Evolutionary conservation across 2,113 vertebrate genomes (phyloP), one percentile per base, ranked within the genome.

Genomic region (Chaenocephalus aceratus): DNA sequence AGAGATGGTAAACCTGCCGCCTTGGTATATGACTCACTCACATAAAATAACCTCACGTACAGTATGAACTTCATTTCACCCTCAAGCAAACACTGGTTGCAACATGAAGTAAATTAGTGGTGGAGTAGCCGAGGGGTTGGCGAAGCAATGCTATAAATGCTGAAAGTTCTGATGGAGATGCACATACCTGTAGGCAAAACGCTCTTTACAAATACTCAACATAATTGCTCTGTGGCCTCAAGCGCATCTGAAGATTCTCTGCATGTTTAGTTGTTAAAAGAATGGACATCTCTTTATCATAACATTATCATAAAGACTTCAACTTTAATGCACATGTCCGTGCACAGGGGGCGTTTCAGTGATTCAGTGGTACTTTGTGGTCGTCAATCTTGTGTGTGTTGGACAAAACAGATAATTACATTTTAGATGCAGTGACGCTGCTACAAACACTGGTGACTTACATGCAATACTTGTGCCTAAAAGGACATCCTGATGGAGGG

Each of bases 101-200:
- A 81, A 73, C 73, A 75, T 70, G n/a, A 67, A 58, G 41, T 60
- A 46, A 73, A 80, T 79, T 61, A 69, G 46, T 48, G 14, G 16
- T 61, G 49, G 49, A 67, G 56, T 78, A 21, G 65, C 62, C 58
- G 49, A 72, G 48, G 63, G 75, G 59, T 73, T 54, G 57, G 44
- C 18, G 0, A 70, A 9, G 14, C 71, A 67, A 4, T 0, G 0
- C 49, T 49, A 1, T 18, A 61, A 65, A 75, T 68, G 62, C 77
- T 78, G 16, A 58, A 49, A 66, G 34, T 16, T 64, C 18, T 52
- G 57, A 60, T 48, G 23, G 18, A 73, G 68, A 0, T 69, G 34
- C 26, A 58, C 16, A 48, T 34, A 52, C 64, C 64, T 66, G 21
- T n/a, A 60, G 26, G 12, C 26, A 16, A 63, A 56, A 64, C 64